Evolutionary conservation across 2,888 invertebrate species (phyloP).

Genomic region (Synanthedon andrenaeformis): DNA sequence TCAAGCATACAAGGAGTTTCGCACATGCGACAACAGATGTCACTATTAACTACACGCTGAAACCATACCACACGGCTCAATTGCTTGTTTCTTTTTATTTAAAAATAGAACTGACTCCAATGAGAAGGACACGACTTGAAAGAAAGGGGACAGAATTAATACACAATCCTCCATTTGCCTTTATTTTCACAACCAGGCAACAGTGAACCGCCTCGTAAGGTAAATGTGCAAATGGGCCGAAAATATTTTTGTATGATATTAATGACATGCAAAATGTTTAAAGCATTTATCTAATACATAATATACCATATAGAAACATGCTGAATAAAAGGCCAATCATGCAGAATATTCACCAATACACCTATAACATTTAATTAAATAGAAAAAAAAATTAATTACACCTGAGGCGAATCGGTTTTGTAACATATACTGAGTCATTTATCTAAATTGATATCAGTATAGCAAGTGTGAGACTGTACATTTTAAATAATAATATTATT

Average conservation of each 20-base stretch:
- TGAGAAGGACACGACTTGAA: constrained; percentile 25
- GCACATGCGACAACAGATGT: constrained; percentile 40
- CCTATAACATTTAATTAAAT: constrained; percentile 8
- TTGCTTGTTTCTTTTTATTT: constrained; percentile 1
- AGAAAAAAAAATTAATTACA: too few species aligned
- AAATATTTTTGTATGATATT: constrained; percentile 19
- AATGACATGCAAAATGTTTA: constrained; percentile 10
- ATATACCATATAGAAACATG: neutral
- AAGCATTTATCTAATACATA: neutral
- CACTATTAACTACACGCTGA: constrained; percentile 47
- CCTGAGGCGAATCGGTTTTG: too few species aligned
- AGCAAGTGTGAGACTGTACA: too few species aligned
- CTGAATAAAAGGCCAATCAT: neutral
- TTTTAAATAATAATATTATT: too few species aligned
- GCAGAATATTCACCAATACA: constrained; percentile 7
- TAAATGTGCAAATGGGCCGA: constrained; percentile 34
- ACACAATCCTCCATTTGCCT: neutral
- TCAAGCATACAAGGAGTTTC: constrained; percentile 2
- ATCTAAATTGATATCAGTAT: too few species aligned
- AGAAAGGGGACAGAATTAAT: constrained; percentile 7
- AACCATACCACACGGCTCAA: constrained; percentile 39
- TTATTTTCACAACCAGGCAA: constrained; percentile 37
- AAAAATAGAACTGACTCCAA: constrained; percentile 39
- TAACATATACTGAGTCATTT: too few species aligned
- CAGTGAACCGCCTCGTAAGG: constrained; percentile 26